Base-by-base conservation (phyloP, 2,797 vertebrate species). In the Sebastes flavidus region DNA sequence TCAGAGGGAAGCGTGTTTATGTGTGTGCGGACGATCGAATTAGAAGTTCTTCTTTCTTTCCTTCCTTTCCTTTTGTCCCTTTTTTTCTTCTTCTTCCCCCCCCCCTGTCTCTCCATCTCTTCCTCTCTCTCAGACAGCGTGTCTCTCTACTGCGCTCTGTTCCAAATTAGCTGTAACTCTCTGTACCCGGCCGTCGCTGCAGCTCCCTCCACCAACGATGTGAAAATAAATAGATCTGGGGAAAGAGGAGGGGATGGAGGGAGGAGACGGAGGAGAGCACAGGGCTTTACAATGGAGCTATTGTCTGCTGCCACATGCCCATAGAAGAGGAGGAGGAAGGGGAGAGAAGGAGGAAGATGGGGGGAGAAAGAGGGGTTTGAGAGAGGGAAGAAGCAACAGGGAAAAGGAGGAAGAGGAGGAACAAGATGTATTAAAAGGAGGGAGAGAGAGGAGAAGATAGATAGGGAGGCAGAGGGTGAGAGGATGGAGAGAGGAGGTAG, bases 201-300 rank as follows among this genome's bases (percentile, higher is more conserved):
- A 89, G 91, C 90, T 93, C 89, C 87, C 77, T 88, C 82, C 71
- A 92, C 92, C 88, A 46, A 90, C 90, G 85, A 94, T 92, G 90
- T 94, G 91, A 95, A 95, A 95, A 95, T 94, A 95, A 95, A 95
- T 95, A 91, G 88, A 93, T 93, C 55, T 84, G 62, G 77, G 76
- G 90, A 77, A 74, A 70, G 63, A 54, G 72, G 38, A 52, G 80
- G 65, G 66, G 78, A 77, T 63, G 56, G 82, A 76, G 56, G 59
- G 80, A 75, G 87, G 83, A 81, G 71, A 89, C 10, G 73, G 70
- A 89, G 87, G 85, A 88, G 86, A 84, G 80, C 22, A n/a, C 49
- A 18, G 52, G 75, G 79, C 67, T 36, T 81, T 13, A 94, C 91
- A 94, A 94, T 94, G 87, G 82, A 85, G 61, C 89, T 92, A 93